Percentiles rank a stretch among this genome's conserved stretches.
These are phyloP conservation scores for Drosophila hydei DNA, from an alignment of 1,140 invertebrate species.

Conservation along the genomic window DNA sequence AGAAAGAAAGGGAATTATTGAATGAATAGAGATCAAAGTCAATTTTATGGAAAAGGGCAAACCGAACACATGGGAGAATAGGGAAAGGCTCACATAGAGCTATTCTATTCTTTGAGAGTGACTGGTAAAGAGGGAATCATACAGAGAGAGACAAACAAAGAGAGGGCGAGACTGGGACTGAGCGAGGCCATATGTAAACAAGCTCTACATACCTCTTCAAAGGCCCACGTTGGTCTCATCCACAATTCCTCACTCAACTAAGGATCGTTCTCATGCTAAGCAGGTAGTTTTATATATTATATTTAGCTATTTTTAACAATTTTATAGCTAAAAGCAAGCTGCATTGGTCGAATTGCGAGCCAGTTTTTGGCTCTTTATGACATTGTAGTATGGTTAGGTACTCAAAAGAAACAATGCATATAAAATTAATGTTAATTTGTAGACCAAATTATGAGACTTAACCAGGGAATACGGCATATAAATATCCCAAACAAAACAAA, in stretches of 20 bases:
- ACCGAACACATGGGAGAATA: too few species aligned
- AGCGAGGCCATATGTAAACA: neutral
- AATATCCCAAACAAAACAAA: too few species aligned
- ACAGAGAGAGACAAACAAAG: neutral
- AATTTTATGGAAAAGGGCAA: too few species aligned
- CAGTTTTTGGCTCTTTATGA: neutral
- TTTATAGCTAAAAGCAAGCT: slow-evolving; percentile 3
- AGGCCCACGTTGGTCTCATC: slow-evolving; percentile 8
- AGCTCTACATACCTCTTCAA: neutral
- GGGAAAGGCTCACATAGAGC: neutral
- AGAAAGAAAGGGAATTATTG: too few species aligned
- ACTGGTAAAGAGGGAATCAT: neutral
- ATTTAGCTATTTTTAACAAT: slow-evolving; percentile 9
- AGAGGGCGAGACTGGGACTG: neutral
- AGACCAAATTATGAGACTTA: too few species aligned
- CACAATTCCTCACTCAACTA: neutral
- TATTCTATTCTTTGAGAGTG: neutral
- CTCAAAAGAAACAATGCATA: too few species aligned
- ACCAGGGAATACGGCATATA: too few species aligned
- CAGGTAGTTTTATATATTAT: slow-evolving; percentile 5
- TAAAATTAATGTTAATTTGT: too few species aligned
- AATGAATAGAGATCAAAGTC: too few species aligned
- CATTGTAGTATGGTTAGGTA: too few species aligned
- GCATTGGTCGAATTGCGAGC: neutral
- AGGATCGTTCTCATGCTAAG: neutral